Percentiles rank a stretch among this genome's conserved stretches.
phyloP scores from a whole-genome alignment of 2,797 vertebrate species.

The Megaceryle alcyon region DNA sequence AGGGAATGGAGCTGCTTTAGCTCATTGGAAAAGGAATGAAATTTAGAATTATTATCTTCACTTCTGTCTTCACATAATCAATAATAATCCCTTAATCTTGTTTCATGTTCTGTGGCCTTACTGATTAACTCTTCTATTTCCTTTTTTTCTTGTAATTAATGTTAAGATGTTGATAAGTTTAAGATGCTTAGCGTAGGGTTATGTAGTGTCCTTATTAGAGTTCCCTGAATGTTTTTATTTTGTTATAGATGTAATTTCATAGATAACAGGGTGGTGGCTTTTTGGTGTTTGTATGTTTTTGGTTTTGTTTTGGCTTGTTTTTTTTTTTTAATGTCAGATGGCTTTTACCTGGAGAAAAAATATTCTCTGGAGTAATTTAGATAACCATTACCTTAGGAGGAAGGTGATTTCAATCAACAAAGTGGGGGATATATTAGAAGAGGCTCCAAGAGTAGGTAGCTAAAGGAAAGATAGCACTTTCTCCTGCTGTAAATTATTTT shows the following conservation, averaged over 20 bases:
- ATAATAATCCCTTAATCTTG: neutral
- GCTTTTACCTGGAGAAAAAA: neutral
- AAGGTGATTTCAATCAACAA: neutral
- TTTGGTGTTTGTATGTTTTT: no score
- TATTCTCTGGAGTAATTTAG: neutral
- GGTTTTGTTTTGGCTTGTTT: no score
- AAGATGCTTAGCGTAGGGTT: neutral
- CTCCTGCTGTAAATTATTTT: neutral
- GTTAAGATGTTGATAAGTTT: neutral
- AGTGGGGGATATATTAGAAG: neutral
- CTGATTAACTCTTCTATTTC: neutral
- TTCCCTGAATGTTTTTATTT: neutral
- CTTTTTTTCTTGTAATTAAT: neutral
- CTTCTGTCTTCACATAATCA: neutral
- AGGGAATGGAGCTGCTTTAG: neutral
- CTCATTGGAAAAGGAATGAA: neutral
- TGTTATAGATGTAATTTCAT: neutral
- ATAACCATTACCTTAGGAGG: neutral
- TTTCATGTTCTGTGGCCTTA: neutral
- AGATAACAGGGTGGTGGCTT: neutral
- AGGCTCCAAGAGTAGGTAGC: neutral
- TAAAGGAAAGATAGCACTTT: neutral
- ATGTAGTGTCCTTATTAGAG: neutral
- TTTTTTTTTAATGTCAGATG: neutral
- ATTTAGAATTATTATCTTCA: neutral